Conservation (phyloP, 2,797 vertebrate species). For the Morus bassanus region DNA sequence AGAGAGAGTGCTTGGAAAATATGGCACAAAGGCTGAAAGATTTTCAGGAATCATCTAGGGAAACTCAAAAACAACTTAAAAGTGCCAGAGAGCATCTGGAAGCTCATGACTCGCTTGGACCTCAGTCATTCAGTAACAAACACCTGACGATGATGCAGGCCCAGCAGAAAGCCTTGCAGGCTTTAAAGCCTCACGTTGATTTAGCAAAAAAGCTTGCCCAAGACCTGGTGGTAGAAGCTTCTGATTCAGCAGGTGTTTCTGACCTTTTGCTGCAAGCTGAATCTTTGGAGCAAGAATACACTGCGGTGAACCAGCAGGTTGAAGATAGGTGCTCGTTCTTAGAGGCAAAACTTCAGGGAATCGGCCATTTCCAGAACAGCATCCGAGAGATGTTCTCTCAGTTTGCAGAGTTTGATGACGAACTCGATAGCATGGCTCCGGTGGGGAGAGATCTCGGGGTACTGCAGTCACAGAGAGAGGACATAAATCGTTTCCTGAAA, state of each 20-base stretch:
- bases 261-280: slow-evolving; percentile 88
- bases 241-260: slow-evolving; percentile 85
- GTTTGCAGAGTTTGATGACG: slow-evolving; percentile 96
- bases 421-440: slow-evolving; percentile 91
- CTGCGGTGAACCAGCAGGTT: slow-evolving; percentile 78
- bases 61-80: slow-evolving; percentile 84
- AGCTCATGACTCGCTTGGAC: slow-evolving; percentile 80
- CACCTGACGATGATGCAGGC: slow-evolving; percentile 90
- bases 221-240: slow-evolving; percentile 84
- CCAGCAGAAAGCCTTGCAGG: slow-evolving; percentile 89
- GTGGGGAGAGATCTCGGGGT: slow-evolving; percentile 81
- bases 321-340: slow-evolving; percentile 86
- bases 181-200: slow-evolving; percentile 83
- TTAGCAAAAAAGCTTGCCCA: slow-evolving; percentile 84
- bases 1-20: slow-evolving; percentile 87
- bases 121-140: slow-evolving; percentile 90
- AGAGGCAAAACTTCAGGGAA: slow-evolving; percentile 94
- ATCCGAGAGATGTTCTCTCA: slow-evolving; percentile 94
- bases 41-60: slow-evolving; percentile 86
- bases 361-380: slow-evolving; percentile 94
- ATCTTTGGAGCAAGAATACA: slow-evolving; percentile 83
- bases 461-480: slow-evolving; percentile 81
- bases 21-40: slow-evolving; percentile 88
- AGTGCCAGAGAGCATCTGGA: slow-evolving; percentile 86
- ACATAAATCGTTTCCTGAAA: slow-evolving; percentile 81